phyloP scores from a whole-genome alignment of 2,888 invertebrate species.

The Pemphredon lugubris region DNA sequence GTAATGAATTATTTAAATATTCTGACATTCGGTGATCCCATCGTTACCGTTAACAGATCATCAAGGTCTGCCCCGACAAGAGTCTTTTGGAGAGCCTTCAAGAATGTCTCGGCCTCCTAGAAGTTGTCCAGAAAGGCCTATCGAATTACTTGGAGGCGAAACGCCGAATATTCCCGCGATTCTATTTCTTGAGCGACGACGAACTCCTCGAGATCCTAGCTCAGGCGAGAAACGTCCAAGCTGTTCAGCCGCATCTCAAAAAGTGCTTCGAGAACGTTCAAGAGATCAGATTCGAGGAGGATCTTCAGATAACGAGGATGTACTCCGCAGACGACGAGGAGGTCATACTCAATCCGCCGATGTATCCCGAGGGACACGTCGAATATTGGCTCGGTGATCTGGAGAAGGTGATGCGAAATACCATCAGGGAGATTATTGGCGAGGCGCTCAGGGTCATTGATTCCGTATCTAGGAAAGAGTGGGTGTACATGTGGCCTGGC shows the following conservation, averaged over 20 bases:
- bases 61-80: constrained; percentile 85
- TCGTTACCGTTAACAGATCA: no score
- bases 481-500: constrained; percentile 91
- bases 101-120: constrained; percentile 87
- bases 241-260: constrained; percentile 91
- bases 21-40: no score
- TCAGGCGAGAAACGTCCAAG: constrained; percentile 88
- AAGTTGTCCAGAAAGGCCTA: constrained; percentile 89
- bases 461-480: constrained; percentile 82
- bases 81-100: constrained; percentile 86
- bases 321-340: constrained; percentile 90
- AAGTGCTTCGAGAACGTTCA: constrained; percentile 93
- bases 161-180: constrained; percentile 87
- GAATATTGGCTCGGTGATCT: constrained; percentile 88
- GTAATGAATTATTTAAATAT: no score
- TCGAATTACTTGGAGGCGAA: constrained; percentile 91
- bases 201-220: constrained; percentile 91
- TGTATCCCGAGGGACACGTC: constrained; percentile 88
- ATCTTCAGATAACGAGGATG: constrained; percentile 88
- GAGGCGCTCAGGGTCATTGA: constrained; percentile 82
- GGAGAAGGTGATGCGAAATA: constrained; percentile 87
- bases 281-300: constrained; percentile 86
- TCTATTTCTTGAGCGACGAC: constrained; percentile 92
- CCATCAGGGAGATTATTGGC: constrained; percentile 74
- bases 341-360: constrained; percentile 85